Evolutionary conservation across 2,797 vertebrate genomes (phyloP).

Genomic region (Setipinna tenuifilis): DNA sequence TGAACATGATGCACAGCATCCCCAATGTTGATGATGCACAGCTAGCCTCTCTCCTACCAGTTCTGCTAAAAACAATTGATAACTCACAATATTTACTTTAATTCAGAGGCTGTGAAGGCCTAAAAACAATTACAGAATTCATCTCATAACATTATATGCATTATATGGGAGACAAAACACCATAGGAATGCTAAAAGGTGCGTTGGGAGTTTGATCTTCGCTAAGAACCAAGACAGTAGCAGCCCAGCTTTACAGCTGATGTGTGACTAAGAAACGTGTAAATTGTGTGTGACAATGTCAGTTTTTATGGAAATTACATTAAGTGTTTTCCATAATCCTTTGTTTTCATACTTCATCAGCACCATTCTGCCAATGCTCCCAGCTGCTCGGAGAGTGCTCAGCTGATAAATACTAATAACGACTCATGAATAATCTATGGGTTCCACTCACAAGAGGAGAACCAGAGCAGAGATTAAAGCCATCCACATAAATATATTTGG

Average conservation of each 20-base stretch:
- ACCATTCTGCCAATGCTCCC: not conserved
- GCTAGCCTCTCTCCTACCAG: not conserved
- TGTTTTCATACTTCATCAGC: slow-evolving; percentile 12
- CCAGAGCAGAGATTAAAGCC: not conserved
- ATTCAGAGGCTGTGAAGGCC: not conserved
- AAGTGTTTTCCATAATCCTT: slow-evolving; percentile 1
- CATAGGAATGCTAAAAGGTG: not conserved
- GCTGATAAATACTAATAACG: slow-evolving; percentile 14
- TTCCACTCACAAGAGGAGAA: not conserved
- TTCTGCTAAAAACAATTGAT: not conserved
- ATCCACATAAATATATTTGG: not conserved
- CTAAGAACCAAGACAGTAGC: not conserved
- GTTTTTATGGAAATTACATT: not conserved
- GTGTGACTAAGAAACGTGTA: not conserved
- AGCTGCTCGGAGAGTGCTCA: not conserved
- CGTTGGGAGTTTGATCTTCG: too few relatives aligned
- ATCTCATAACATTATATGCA: too few relatives aligned
- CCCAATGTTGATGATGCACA: not conserved
- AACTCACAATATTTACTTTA: not conserved
- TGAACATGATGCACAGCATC: not conserved
- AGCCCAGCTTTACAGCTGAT: not conserved
- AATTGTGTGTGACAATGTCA: not conserved
- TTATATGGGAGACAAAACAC: not conserved
- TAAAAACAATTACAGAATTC: too few relatives aligned
- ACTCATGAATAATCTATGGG: slow-evolving; percentile 14